phyloP scores from a whole-genome alignment of 2,888 invertebrate genomes.

The Ecliptopera silaceata region DNA sequence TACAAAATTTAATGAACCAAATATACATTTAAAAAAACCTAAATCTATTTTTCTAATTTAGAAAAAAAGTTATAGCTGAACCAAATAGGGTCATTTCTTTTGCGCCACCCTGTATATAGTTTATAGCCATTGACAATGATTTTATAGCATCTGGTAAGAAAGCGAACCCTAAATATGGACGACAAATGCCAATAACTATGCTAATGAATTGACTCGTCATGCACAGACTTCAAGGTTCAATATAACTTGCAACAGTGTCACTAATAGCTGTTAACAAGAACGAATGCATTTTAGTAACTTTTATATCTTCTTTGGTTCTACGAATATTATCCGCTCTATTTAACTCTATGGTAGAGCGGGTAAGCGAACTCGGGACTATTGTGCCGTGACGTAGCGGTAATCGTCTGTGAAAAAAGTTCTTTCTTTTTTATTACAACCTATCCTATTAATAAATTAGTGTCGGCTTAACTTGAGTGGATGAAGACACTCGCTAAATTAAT shows the following conservation, averaged over 20 bases:
- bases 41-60: no score
- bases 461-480: constrained; percentile 13
- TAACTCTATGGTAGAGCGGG: constrained; percentile 48
- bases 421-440: constrained; percentile 25
- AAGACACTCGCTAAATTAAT: constrained; percentile 14
- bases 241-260: neutral
- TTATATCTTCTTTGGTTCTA: constrained; percentile 28
- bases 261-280: neutral
- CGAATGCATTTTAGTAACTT: constrained; percentile 11
- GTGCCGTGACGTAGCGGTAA: constrained; percentile 42
- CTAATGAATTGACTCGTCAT: no score
- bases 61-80: no score
- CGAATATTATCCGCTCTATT: constrained; percentile 64
- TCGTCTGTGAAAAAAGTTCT: constrained; percentile 30
- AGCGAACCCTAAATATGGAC: no score
- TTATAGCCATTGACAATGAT: no score
- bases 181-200: no score
- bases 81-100: no score
- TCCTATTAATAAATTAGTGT: constrained; percentile 23
- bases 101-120: no score
- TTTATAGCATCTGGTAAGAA: no score
- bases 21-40: no score
- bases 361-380: constrained; percentile 28
- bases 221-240: neutral
- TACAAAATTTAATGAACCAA: no score